These are phyloP conservation scores for Clarias fuscus DNA, from an alignment of 2,797 vertebrate genomes.

Conservation along the genomic window DNA sequence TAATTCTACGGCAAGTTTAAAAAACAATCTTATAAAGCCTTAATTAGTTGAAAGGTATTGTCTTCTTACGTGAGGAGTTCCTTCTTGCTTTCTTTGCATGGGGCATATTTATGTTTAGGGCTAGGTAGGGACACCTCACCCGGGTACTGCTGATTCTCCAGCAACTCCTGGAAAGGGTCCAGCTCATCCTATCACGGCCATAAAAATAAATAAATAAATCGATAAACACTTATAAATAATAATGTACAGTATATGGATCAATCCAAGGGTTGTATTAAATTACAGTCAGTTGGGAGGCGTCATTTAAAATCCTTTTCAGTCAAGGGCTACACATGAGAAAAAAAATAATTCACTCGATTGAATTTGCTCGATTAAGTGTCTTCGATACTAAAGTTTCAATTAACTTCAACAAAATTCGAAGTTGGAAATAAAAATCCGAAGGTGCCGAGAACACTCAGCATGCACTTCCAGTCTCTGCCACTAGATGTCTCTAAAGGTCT, in stretches of 20 bases:
- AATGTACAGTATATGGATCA: conserved; percentile 12
- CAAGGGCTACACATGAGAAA: neutral
- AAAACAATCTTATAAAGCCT: neutral
- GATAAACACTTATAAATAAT: conserved; percentile 12
- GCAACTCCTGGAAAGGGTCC: conserved; percentile 92
- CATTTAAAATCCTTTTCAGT: conserved; percentile 8
- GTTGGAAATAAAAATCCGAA: conserved; percentile 4
- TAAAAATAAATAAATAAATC: conserved; percentile 27
- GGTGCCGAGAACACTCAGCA: neutral
- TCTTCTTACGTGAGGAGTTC: conserved; percentile 94
- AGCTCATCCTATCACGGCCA: conserved; percentile 80
- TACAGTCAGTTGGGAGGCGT: neutral
- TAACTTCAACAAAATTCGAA: neutral
- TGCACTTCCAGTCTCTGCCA: conserved; percentile 40
- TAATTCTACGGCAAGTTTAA: neutral
- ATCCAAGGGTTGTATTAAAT: neutral
- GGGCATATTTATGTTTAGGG: conserved; percentile 92
- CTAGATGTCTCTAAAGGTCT: conserved; percentile 57
- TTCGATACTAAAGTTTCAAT: neutral
- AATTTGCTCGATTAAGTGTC: neutral
- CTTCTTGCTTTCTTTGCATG: conserved; percentile 97
- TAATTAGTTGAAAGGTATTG: neutral
- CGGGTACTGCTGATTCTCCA: conserved; percentile 90
- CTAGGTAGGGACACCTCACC: conserved; percentile 89
- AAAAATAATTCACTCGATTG: neutral